Evolutionary conservation across 2,113 vertebrate species (phyloP).

Genomic region (Natator depressus): DNA sequence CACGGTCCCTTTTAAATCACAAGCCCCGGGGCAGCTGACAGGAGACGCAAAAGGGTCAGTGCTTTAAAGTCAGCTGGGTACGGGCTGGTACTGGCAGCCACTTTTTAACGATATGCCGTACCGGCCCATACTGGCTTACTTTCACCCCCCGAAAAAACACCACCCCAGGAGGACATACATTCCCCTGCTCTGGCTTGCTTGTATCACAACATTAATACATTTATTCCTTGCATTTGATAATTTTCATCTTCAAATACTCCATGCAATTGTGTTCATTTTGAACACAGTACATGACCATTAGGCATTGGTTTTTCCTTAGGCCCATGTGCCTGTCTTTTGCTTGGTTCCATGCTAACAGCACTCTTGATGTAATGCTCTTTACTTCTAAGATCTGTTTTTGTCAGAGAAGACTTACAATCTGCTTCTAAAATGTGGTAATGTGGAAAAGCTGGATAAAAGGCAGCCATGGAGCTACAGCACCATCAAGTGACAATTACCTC

Average conservation of each 20-base stretch:
- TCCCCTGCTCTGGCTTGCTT: neutral
- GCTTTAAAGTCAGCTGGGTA: too few relatives aligned
- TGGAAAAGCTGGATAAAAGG: neutral
- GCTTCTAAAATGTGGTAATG: neutral
- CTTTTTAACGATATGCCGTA: too few relatives aligned
- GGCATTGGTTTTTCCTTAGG: neutral
- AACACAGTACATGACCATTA: neutral
- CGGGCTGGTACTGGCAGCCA: too few relatives aligned
- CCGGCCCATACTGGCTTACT: too few relatives aligned
- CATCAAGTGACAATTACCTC: slow-evolving; percentile 63
- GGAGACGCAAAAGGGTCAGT: too few relatives aligned
- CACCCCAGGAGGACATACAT: neutral
- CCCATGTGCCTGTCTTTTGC: neutral
- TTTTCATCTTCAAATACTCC: neutral
- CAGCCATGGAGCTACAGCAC: slow-evolving; percentile 64
- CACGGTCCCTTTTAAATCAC: too few relatives aligned
- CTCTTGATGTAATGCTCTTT: neutral
- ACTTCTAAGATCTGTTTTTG: slow-evolving; percentile 20
- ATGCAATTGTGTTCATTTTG: neutral
- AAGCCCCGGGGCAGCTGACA: too few relatives aligned
- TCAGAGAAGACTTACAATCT: slow-evolving; percentile 40
- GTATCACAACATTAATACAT: neutral
- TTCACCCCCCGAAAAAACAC: neutral
- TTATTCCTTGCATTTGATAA: neutral
- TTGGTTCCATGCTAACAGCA: neutral